phyloP scores from a whole-genome alignment of 2,888 invertebrate genomes.

The Acrobasis suavella region DNA sequence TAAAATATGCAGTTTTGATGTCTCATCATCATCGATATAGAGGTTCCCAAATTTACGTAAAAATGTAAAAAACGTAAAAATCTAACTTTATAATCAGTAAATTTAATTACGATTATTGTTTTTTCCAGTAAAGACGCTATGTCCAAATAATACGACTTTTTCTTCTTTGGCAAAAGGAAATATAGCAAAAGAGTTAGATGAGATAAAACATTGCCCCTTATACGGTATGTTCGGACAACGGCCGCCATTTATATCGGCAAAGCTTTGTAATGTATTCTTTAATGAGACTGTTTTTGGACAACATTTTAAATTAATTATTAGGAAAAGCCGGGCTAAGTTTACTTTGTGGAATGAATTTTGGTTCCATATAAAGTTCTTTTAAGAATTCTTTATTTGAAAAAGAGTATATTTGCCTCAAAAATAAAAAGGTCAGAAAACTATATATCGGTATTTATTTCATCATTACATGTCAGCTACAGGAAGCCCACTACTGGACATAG shows the following conservation, averaged over 20 bases:
- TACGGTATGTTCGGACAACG: conserved; percentile 36
- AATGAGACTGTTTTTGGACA: conserved; percentile 10
- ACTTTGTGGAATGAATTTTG: neutral
- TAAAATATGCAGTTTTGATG: too few species aligned
- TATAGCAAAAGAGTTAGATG: conserved; percentile 39
- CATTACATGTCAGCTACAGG: too few species aligned
- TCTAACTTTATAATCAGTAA: too few species aligned
- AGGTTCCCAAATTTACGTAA: too few species aligned
- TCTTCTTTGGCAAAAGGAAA: conserved; percentile 12
- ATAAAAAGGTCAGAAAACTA: too few species aligned
- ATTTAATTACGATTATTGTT: too few species aligned
- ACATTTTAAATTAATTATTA: conserved; percentile 7
- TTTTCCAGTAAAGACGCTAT: neutral
- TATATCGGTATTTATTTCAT: too few species aligned
- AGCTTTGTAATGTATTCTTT: conserved; percentile 12
- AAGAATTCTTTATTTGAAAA: too few species aligned
- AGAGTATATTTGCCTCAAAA: too few species aligned
- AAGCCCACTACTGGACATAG: too few species aligned
- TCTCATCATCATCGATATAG: too few species aligned
- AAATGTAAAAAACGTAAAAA: too few species aligned
- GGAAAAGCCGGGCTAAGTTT: neutral
- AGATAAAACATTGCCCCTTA: conserved; percentile 38
- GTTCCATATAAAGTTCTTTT: neutral
- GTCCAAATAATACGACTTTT: neutral
- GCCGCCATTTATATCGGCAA: conserved; percentile 37